Evolutionary conservation across 1,140 invertebrate species (phyloP), one percentile per base, ranked within the genome.

Genomic region (Solenopsis invicta): DNA sequence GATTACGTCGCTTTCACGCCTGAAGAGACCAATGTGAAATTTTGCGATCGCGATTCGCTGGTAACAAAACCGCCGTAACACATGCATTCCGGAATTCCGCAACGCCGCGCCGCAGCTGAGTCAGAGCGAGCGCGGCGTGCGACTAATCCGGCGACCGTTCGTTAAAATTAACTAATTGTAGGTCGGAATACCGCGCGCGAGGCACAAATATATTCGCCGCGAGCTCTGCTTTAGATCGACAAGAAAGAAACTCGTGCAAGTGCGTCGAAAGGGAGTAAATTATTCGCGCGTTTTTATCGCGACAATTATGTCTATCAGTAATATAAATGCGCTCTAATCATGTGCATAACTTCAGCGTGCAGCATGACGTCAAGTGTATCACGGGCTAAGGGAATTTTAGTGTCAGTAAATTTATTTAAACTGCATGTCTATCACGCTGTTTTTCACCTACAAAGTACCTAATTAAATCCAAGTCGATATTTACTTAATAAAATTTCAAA

Each of bases 121-220:
- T 82, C 78, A 71, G 8, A 21, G n/a, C 54, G 16, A n/a, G 24
- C 69, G 12, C 29, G 24, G n/a, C 48, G 77, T 41, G 48, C 45
- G n/a, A 8, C 45, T 50, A 50, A 78, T 78, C 45, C 61, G 61
- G 45, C 29, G 61, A 67, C 45, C 61, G 62, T 62, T 67, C 45
- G 76, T 67, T 80, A 80, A 80, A 80, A 80, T 80, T 50, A 80
- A 80, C 61, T 80, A 80, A 80, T 80, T 67, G 48, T 37, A 80
- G 24, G 61, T 66, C 61, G 45, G 18, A 48, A 64, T 64, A 62
- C n/a, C 50, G 54, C 34, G 45, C 76, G 29, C 45, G 41, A 41
- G 21, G 5, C 45, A 24, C 2, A 78, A 66, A 41, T 76, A 64
- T 66, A 61, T 78, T 37, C 24, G 16, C 9, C 59, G 56, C 56